phyloP scores from a whole-genome alignment of 2,113 vertebrate species.

The Halcyon malimbica region DNA sequence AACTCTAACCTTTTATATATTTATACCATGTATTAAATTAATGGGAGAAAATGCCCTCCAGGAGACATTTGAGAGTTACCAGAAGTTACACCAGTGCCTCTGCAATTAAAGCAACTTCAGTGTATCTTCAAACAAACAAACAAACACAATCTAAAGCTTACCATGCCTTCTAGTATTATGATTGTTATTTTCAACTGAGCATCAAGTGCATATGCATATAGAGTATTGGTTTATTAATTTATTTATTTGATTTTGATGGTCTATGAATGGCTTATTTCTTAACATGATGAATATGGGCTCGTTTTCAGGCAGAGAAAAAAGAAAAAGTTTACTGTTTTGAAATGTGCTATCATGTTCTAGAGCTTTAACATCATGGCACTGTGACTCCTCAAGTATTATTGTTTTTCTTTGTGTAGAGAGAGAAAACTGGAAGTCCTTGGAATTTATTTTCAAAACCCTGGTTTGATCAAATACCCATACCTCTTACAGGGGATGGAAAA shows the following conservation, averaged over 20 bases:
- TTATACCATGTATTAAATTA: background rate
- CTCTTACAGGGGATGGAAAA: background rate
- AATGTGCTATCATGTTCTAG: background rate
- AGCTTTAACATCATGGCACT: background rate
- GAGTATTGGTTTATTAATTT: background rate
- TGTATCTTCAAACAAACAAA: background rate
- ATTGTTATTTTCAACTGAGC: background rate
- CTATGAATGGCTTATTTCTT: background rate
- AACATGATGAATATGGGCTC: background rate
- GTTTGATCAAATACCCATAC: background rate
- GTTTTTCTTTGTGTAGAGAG: background rate
- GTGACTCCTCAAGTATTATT: background rate
- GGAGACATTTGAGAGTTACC: background rate
- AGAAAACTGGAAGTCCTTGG: background rate
- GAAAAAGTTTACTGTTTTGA: background rate
- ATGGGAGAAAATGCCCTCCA: background rate
- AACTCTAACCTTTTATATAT: background rate
- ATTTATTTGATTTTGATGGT: background rate
- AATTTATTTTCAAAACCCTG: background rate
- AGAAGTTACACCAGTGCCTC: background rate
- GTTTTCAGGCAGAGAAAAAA: background rate
- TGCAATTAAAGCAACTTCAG: background rate
- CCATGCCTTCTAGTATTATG: background rate
- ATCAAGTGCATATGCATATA: background rate
- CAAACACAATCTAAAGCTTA: background rate